These are phyloP conservation scores for Galaxea fascicularis DNA, from an alignment of 92 coral and sea anemone genomes.

Conservation along the genomic window DNA sequence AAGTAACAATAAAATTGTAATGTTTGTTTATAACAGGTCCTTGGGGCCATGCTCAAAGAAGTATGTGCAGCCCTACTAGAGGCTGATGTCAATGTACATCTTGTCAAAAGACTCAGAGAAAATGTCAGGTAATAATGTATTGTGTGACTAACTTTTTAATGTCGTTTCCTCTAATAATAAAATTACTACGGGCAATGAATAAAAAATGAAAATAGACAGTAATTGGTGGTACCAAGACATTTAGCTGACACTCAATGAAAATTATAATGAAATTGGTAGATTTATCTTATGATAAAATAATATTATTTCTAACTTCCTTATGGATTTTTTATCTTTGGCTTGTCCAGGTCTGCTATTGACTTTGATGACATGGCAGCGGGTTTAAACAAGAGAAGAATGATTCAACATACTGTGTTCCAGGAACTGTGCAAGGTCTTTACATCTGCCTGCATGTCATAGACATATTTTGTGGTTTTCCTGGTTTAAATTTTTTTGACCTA, in stretches of 20 bases:
- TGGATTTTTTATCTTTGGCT: not conserved
- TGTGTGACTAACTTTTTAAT: too few species aligned
- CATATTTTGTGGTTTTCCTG: too few species aligned
- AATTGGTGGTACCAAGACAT: too few species aligned
- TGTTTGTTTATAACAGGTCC: slow-evolving; percentile 72
- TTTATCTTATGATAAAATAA: too few species aligned
- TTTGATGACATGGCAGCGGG: slow-evolving; percentile 99
- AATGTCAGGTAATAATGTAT: slow-evolving; percentile 85
- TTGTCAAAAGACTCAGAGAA: slow-evolving; percentile 95
- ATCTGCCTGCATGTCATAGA: too few species aligned
- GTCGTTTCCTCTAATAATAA: too few species aligned
- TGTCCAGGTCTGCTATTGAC: slow-evolving; percentile 90
- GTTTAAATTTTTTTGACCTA: too few species aligned
- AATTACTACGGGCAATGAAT: too few species aligned
- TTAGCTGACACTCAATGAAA: too few species aligned
- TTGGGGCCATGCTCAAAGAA: slow-evolving; percentile 97
- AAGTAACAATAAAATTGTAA: not conserved
- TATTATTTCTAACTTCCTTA: not conserved
- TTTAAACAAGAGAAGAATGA: slow-evolving; percentile 94
- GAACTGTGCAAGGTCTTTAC: slow-evolving; percentile 89
- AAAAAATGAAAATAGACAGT: too few species aligned
- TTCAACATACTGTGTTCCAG: slow-evolving; percentile 99
- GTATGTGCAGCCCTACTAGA: slow-evolving; percentile 95
- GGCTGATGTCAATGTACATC: slow-evolving; percentile 95
- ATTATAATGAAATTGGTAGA: too few species aligned